A percentile compares a stretch with the other conserved stretches of the same genome.
Conservation (phyloP, 2,888 invertebrate species). For the Kuschelorhynchus macadamiae region DNA sequence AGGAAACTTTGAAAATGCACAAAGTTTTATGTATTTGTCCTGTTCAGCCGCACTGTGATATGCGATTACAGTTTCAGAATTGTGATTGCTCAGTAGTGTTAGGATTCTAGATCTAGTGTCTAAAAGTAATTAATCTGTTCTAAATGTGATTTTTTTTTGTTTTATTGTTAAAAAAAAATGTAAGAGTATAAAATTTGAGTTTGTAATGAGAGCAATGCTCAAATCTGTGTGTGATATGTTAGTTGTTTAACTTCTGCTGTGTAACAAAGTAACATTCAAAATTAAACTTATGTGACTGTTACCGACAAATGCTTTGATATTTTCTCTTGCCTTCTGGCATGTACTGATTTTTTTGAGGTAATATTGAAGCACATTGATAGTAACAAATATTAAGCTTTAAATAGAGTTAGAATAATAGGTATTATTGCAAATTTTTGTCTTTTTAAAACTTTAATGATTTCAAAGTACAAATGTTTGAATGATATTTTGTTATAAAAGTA, state of each 20-base stretch:
- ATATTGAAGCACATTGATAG: conserved; percentile 37
- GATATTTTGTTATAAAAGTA: conserved; percentile 60
- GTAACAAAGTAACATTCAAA: conserved; percentile 54
- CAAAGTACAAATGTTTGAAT: conserved; percentile 53
- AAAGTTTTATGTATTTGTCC: conserved; percentile 63
- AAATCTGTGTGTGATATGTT: conserved; percentile 61
- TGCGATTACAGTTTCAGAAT: conserved; percentile 53
- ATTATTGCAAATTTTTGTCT: conserved; percentile 24
- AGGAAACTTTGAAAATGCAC: conserved; percentile 35
- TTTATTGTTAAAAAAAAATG: conserved; percentile 63
- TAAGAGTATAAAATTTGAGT: conserved; percentile 67
- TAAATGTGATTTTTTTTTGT: conserved; percentile 68
- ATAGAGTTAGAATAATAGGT: conserved; percentile 38
- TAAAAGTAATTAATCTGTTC: conserved; percentile 60
- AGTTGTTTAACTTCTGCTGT: conserved; percentile 45
- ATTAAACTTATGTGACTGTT: conserved; percentile 16
- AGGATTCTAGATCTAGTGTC: conserved; percentile 61
- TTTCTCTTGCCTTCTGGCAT: conserved; percentile 51
- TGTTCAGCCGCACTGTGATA: conserved; percentile 70
- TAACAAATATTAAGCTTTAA: conserved; percentile 45
- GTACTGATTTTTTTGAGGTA: conserved; percentile 58
- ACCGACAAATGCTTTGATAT: conserved; percentile 48
- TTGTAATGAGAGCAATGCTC: conserved; percentile 63
- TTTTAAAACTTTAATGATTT: conserved; percentile 22
- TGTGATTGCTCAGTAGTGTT: conserved; percentile 59